Evolutionary conservation across 2,113 vertebrate species (phyloP), one percentile per base, ranked within the genome.

Genomic region (Sorex fumeus): DNA sequence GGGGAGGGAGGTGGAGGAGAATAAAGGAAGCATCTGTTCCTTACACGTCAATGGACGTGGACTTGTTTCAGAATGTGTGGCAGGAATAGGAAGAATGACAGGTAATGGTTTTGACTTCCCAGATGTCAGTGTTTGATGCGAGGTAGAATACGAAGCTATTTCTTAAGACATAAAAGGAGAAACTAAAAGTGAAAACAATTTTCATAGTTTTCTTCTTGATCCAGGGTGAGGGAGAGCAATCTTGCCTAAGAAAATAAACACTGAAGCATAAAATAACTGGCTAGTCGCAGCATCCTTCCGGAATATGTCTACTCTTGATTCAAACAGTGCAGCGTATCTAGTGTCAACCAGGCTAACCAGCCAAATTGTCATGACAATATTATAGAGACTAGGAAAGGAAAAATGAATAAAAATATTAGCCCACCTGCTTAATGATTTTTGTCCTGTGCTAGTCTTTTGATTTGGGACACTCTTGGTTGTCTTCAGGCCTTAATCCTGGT

Each of bases 181-280:
- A 95, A 64, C 40, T 77, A 60, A 90, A 90, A 93, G 19, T 12
- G 23, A 57, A 75, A 70, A 36, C 30, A 81, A 36, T 30, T 53
- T 64, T 27, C 12, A 19, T 60, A 0, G 12, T 81, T 91, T 93
- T 83, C 78, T 62, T 67, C n/a, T 75, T 79, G 75, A 82, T 82
- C 13, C 16, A 57, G 4, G 1, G 28, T 25, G 19, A 71, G 3
- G 21, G 43, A 77, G 13, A 78, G 2, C 62, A 62, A 64, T n/a
- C 9, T 60, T 89, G 36, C 28, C 0, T 8, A 86, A 27, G 19
- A 91, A 76, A 74, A 64, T 53, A 81, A 91, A 6, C 8, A 16
- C 10, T 43, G 66, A 74, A 16, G 0, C 18, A 13, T 76, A 67
- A 86, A 11, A 1, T 32, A 70, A 11, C 6, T 90, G 36, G 9